phyloP scores from a whole-genome alignment of 2,888 invertebrate species.

The Gordius sp. region DNA sequence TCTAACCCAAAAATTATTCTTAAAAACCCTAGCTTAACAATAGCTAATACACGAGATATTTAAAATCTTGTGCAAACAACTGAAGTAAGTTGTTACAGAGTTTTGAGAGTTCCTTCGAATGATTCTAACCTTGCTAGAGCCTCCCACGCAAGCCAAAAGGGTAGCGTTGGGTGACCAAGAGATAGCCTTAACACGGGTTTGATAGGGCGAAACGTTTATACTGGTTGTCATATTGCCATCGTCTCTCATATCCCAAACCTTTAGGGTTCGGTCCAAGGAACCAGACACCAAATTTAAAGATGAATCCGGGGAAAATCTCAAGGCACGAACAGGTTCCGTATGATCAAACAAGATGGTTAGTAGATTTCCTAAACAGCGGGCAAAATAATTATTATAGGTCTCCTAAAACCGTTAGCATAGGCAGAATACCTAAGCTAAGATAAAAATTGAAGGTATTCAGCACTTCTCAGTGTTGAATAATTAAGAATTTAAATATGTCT shows the following conservation, averaged over 20 bases:
- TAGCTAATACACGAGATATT: too few species aligned
- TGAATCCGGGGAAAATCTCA: neutral
- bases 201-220: neutral
- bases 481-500: too few species aligned
- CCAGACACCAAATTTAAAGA: neutral
- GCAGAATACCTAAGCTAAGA: too few species aligned
- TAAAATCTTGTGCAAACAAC: too few species aligned
- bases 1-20: too few species aligned
- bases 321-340: neutral
- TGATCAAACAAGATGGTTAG: neutral
- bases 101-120: too few species aligned
- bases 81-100: too few species aligned
- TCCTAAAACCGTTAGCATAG: too few species aligned
- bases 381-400: too few species aligned
- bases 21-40: too few species aligned
- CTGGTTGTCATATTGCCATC: slow-evolving; percentile 10
- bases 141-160: neutral
- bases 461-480: too few species aligned
- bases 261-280: neutral
- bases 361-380: neutral
- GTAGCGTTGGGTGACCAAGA: neutral
- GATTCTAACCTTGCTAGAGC: neutral
- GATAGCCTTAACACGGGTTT: neutral
- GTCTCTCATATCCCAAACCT: neutral
- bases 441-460: too few species aligned